Evolutionary conservation across 2,113 vertebrate species (phyloP), one percentile per base, ranked within the genome.

Genomic region (Pelecanus crispus): DNA sequence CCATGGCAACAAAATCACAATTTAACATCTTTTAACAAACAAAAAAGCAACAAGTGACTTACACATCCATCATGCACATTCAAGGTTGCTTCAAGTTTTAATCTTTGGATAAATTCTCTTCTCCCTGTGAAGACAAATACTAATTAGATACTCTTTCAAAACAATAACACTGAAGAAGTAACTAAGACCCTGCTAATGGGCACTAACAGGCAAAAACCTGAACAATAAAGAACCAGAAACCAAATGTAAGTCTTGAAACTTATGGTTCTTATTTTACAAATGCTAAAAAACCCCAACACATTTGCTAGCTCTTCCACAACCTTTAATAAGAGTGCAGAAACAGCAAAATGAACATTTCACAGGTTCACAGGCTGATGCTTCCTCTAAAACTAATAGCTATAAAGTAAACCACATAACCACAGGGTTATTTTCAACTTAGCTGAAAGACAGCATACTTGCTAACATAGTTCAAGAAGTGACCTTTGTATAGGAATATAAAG

Each of bases 51-150:
- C 29, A 84, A 81, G 52, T 95, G 81, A 99, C 99, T 99, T 98
- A 99, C 99, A 97, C 99, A 99, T 98, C 99, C 99, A 98, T 99
- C 99, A 32, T 99, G 99, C 50, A 99, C 99, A 97, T 98, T 99
- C 96, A 99, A 97, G 13, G 99, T 99, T 86, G 99, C 98, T 98
- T 99, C 99, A 97, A 99, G 99, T 98, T 99, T 99, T 97, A 99
- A 98, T 97, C 99, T 99, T 98, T 99, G 99, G 97, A 99, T 99
- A 97, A 99, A 99, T 94, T 99, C 99, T 99, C 98, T 99, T 98
- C 99, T 99, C 94, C 99, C 99, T 99, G 97, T 95, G 59, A 93
- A 97, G 95, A 97, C 95, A 84, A 97, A 95, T 44, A 79, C 25
- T 49, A 81, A 95, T 80, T 63, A 91, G 0, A 26, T 32, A 74